These are phyloP conservation scores for Lasioglossum pauxillum DNA, from an alignment of 2,888 invertebrate species.

Conservation along the genomic window DNA sequence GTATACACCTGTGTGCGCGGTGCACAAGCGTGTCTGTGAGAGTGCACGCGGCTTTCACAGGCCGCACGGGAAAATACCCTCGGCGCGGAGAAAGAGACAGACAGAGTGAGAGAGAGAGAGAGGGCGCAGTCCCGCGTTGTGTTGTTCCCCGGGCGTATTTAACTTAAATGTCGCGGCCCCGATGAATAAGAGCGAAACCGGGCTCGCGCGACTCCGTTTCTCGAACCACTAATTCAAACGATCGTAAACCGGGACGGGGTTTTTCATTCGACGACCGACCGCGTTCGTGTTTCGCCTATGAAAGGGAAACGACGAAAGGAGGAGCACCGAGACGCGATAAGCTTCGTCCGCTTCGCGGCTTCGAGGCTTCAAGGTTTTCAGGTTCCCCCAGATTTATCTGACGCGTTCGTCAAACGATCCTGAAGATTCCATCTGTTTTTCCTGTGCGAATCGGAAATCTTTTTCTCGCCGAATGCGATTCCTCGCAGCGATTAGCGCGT, in stretches of 20 bases:
- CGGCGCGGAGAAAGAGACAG: not conserved
- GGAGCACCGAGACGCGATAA: conserved; percentile 3
- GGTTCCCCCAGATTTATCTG: not conserved
- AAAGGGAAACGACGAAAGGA: not conserved
- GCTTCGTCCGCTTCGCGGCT: not conserved
- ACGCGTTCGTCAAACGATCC: not conserved
- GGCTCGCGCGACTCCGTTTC: not conserved
- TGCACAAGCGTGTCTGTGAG: not conserved
- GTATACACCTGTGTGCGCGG: conserved; percentile 23
- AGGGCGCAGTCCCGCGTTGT: not conserved
- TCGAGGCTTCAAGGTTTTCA: not conserved
- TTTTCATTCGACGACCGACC: conserved; percentile 10
- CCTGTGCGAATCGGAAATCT: not conserved
- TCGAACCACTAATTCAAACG: conserved; percentile 43
- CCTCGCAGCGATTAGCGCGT: not conserved
- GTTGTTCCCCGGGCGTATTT: conserved; percentile 37
- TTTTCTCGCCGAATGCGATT: not conserved
- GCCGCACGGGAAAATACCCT: not conserved
- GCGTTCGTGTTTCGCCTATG: not conserved
- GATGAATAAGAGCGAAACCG: conserved; percentile 15
- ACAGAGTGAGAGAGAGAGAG: not conserved
- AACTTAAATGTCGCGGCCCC: conserved; percentile 28
- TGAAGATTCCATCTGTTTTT: not conserved
- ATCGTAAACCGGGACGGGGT: conserved; percentile 32
- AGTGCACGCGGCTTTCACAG: conserved; percentile 38